These are phyloP conservation scores for Orthosia gracilis DNA, from an alignment of 2,888 invertebrate genomes.

Conservation along the genomic window DNA sequence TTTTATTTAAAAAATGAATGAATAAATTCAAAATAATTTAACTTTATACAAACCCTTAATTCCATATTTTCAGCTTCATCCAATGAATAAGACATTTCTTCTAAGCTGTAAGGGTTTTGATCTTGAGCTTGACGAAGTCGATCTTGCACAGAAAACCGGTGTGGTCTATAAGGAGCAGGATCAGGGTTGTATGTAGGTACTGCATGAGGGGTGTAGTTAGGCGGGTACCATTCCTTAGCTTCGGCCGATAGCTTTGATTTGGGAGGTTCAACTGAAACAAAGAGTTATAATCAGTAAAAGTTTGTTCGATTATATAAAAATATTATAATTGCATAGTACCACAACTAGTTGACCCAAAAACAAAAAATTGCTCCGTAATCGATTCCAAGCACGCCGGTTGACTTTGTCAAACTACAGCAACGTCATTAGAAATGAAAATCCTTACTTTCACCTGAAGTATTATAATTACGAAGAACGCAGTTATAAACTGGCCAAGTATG, in stretches of 20 bases:
- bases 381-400: conserved; percentile 71
- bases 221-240: conserved; percentile 92
- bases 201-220: conserved; percentile 86
- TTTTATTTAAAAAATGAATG: conserved; percentile 5
- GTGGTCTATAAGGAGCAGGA: conserved; percentile 80
- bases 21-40: conserved; percentile 5
- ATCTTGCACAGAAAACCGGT: conserved; percentile 87
- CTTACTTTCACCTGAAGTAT: conserved; percentile 88
- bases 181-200: conserved; percentile 79
- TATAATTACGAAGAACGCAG: conserved; percentile 80
- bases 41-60: conserved; percentile 77
- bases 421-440: conserved; percentile 89
- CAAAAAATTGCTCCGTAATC: conserved; percentile 65
- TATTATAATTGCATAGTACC: conserved; percentile 26
- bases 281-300: conserved; percentile 48
- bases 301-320: conserved; percentile 46
- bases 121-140: conserved; percentile 88
- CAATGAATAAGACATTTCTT: conserved; percentile 85
- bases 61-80: conserved; percentile 87
- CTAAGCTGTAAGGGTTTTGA: conserved; percentile 84
- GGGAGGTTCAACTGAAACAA: conserved; percentile 79
- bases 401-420: conserved; percentile 81
- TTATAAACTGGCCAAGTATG: conserved; percentile 75
- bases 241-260: conserved; percentile 90
- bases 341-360: conserved; percentile 69